Conservation (phyloP, 2,113 vertebrate species). For the Pontoporia blainvillei region DNA sequence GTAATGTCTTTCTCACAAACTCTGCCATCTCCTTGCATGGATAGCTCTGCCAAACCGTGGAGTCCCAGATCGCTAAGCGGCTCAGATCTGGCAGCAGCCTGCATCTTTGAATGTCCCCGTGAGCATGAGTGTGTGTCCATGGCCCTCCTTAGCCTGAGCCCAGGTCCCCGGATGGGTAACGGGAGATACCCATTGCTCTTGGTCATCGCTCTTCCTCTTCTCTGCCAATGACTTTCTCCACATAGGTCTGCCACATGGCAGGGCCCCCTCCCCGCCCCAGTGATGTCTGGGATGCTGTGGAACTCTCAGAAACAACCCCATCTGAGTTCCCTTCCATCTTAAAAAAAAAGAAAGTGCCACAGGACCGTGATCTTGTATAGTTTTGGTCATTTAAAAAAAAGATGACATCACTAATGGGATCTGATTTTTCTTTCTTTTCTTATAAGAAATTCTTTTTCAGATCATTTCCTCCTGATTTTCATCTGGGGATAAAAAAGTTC, state of each 20-base stretch:
- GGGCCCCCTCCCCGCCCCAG: neutral
- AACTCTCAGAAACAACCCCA: neutral
- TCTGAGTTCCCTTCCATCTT: neutral
- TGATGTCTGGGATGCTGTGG: neutral
- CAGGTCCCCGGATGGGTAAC: too few species aligned
- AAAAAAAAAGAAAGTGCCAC: neutral
- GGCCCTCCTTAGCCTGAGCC: neutral
- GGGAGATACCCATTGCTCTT: too few species aligned
- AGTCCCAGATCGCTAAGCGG: accelerated
- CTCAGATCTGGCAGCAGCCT: neutral
- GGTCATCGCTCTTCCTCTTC: neutral
- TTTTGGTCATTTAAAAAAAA: neutral
- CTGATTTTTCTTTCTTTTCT: neutral
- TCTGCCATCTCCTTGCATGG: neutral
- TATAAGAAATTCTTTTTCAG: neutral
- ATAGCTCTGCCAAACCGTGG: too few species aligned
- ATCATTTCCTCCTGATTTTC: neutral
- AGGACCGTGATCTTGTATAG: neutral
- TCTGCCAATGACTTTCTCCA: neutral
- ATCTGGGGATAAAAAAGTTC: neutral
- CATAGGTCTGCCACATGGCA: accelerated
- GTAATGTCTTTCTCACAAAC: neutral
- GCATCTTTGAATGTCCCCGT: neutral
- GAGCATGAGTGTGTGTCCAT: accelerated
- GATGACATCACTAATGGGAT: neutral